Evolutionary conservation across 2,888 invertebrate species (phyloP), one percentile per base, ranked within the genome.

Genomic region (Cephus runcator): DNA sequence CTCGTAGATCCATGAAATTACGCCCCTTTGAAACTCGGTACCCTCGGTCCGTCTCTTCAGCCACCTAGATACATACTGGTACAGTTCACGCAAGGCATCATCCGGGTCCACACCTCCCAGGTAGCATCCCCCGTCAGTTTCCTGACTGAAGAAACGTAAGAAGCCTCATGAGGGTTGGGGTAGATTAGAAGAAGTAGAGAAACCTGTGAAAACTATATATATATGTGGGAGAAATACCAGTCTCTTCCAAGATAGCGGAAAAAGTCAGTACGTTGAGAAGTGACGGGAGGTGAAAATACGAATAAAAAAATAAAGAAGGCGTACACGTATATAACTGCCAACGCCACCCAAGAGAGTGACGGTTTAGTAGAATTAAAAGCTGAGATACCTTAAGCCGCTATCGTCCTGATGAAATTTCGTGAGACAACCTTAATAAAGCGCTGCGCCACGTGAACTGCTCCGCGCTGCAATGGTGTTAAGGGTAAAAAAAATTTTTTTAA

Each of bases 341-440:
- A 40, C 76, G 76, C 73, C 71, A 76, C 73, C 76, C 30, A 34
- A 56, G 76, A 71, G 77, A 79, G 75, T 34, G 77, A 78, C 73
- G 75, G 68, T 40, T 23, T 40, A 23, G 35, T 69, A 40, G 36
- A 78, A 76, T 56, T 56, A 56, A 81, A 56, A 78, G 81, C 79
- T 71, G 74, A 82, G 83, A 82, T 79, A 81, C 79, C 83, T 83
- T 82, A 83, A 85, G 81, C 85, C 79, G 82, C 81, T 82, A 84
- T 86, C 84, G 81, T 68, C 81, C 81, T 85, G 84, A 86, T 86
- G 85, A 86, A 86, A 87, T 86, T 86, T 83, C 85, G 84, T 84
- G 85, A 84, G 86, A 56, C 56, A 56, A 23, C 9, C 15, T 56
- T 56, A 56, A 56, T 56, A 56, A 56, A 56, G 23, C 40, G 15